Evolutionary conservation across 92 coral and sea anemone species (phyloP).

Genomic region (Porites rus): DNA sequence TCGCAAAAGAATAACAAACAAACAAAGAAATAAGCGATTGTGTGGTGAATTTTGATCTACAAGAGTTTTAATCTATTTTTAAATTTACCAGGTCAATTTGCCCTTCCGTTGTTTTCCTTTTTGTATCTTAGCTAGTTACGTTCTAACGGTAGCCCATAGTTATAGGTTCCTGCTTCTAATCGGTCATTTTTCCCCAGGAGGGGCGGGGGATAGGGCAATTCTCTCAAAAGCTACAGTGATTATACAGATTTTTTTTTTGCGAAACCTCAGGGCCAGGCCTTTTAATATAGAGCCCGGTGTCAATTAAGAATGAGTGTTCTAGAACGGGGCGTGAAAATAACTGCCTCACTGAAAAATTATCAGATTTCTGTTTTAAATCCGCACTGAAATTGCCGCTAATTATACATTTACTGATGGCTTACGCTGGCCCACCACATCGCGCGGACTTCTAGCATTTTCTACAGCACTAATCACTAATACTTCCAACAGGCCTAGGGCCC

Average conservation of each 20-base stretch:
- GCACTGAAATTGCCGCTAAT: no score
- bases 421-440: no score
- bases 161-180: no score
- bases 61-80: background rate
- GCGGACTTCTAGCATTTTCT: no score
- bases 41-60: conserved; percentile 19
- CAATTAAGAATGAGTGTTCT: conserved; percentile 15
- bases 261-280: conserved; percentile 14
- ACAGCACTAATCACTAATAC: no score
- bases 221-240: background rate
- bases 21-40: background rate
- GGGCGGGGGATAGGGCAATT: background rate
- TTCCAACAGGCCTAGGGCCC: no score
- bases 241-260: conserved; percentile 3
- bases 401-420: no score
- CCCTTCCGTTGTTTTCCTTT: background rate
- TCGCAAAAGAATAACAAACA: no score
- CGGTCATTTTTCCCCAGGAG: background rate
- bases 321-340: no score
- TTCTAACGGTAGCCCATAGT: background rate
- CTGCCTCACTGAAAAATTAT: no score
- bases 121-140: conserved; percentile 5
- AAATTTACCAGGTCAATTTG: no score
- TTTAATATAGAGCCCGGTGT: conserved; percentile 19
- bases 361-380: no score